Conservation (phyloP, 2,113 vertebrate genomes). For the Pomatorhinus ruficollis region DNA sequence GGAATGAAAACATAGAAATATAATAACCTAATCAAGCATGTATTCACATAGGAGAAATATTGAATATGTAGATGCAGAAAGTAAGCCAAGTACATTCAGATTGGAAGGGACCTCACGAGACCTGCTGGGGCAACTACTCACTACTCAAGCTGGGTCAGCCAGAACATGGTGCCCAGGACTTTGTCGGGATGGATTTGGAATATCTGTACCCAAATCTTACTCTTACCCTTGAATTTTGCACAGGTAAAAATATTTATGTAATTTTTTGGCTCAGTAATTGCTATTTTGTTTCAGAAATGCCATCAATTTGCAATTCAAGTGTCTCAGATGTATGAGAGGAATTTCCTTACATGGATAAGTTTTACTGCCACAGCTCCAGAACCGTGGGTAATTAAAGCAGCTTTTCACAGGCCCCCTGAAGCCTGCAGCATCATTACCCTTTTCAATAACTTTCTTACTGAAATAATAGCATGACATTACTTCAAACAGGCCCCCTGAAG, state of each 20-base stretch:
- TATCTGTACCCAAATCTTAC: background rate
- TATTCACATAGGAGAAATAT: background rate
- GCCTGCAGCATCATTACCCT: background rate
- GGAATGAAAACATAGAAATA: background rate
- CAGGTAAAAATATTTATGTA: background rate
- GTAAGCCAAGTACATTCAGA: background rate
- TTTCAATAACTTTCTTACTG: background rate
- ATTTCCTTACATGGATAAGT: background rate
- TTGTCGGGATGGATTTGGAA: background rate
- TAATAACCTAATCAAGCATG: background rate
- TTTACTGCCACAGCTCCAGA: background rate
- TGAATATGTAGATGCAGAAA: background rate
- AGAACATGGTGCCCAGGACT: background rate
- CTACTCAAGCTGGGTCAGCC: background rate
- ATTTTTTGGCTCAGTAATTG: background rate
- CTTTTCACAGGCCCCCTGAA: background rate
- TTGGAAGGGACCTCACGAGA: background rate
- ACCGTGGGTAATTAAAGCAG: background rate
- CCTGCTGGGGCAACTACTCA: background rate
- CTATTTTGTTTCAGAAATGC: background rate
- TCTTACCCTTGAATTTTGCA: background rate
- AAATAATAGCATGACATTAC: background rate
- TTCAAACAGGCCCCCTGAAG: background rate
- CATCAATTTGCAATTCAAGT: background rate
- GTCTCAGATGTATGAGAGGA: background rate